phyloP scores from a whole-genome alignment of 2,797 vertebrate genomes.

The Melanotaenia boesemani region DNA sequence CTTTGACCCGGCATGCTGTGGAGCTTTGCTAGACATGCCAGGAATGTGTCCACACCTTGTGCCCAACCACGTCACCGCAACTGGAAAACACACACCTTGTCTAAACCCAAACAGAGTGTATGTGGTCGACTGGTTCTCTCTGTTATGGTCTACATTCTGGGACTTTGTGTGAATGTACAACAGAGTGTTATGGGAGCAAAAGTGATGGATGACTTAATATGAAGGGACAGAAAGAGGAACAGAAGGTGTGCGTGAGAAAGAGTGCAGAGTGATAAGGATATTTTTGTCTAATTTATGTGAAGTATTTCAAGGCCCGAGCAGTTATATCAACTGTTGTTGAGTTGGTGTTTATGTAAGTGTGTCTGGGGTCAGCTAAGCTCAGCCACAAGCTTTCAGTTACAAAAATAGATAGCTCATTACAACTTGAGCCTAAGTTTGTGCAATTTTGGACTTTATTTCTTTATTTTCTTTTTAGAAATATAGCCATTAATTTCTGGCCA shows the following conservation, averaged over 20 bases:
- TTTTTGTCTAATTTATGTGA: slow-evolving; percentile 70
- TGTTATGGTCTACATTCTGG: slow-evolving; percentile 77
- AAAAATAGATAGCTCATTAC: not conserved
- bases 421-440: not conserved
- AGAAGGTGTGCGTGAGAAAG: slow-evolving; percentile 37
- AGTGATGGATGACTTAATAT: slow-evolving; percentile 68
- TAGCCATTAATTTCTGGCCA: not conserved
- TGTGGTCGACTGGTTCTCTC: slow-evolving; percentile 50
- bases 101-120: slow-evolving; percentile 66
- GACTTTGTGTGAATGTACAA: slow-evolving; percentile 63
- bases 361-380: slow-evolving; percentile 21
- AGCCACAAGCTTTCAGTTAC: slow-evolving; percentile 14
- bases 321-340: slow-evolving; percentile 48
- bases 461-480: not conserved
- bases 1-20: slow-evolving; percentile 55
- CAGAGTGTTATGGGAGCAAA: slow-evolving; percentile 69
- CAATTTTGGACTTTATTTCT: not conserved
- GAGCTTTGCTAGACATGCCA: slow-evolving; percentile 55
- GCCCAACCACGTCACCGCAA: slow-evolving; percentile 66
- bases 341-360: slow-evolving; percentile 11
- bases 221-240: slow-evolving; percentile 40
- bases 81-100: slow-evolving; percentile 43
- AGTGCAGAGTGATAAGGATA: slow-evolving; percentile 67
- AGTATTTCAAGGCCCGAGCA: slow-evolving; percentile 71
- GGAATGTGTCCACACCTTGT: slow-evolving; percentile 78